Conservation (phyloP, 2,888 invertebrate genomes). For the Amphiduros pacificus region DNA sequence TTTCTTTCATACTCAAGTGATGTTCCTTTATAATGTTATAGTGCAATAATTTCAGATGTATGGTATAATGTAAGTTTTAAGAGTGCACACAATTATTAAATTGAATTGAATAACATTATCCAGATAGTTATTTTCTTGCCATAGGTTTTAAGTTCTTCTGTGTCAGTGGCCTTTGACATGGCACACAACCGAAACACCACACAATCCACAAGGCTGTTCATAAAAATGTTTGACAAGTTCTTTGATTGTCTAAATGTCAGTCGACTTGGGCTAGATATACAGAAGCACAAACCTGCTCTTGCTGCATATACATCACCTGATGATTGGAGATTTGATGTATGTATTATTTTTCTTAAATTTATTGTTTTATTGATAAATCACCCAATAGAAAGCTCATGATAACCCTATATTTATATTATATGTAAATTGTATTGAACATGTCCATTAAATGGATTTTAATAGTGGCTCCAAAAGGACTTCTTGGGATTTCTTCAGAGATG, state of each 20-base stretch:
- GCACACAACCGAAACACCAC: neutral
- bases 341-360: neutral
- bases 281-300: neutral
- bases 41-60: too few relatives aligned
- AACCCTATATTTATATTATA: neutral
- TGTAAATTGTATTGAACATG: neutral
- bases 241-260: neutral
- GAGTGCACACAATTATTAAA: too few relatives aligned
- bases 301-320: neutral
- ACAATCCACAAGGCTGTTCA: neutral
- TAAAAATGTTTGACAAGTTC: neutral
- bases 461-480: constrained; percentile 1
- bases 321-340: neutral
- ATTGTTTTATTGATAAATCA: too few relatives aligned
- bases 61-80: too few relatives aligned
- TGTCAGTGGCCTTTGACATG: neutral
- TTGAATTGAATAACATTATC: too few relatives aligned
- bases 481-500: neutral
- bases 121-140: too few relatives aligned
- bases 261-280: neutral
- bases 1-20: too few relatives aligned
- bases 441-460: neutral
- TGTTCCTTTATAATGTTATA: too few relatives aligned
- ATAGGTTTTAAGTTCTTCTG: neutral
- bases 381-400: neutral